These are phyloP conservation scores for Bos javanicus DNA, from an alignment of 2,113 vertebrate species.

Conservation along the genomic window DNA sequence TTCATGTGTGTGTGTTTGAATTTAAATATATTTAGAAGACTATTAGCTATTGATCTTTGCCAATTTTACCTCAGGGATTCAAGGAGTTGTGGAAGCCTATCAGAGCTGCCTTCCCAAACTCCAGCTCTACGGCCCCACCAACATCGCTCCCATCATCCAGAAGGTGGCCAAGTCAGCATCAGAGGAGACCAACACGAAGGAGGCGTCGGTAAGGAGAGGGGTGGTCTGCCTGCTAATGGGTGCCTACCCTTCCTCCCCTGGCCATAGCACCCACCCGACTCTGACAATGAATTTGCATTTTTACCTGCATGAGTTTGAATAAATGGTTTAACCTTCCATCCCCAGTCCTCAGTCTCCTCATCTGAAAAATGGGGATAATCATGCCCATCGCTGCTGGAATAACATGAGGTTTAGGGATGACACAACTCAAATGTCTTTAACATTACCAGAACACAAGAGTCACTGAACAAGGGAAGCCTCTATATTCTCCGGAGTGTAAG, in stretches of 20 bases:
- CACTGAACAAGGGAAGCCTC: neutral
- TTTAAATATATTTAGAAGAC: neutral
- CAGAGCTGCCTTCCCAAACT: slow-evolving; percentile 97
- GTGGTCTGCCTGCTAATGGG: accelerated
- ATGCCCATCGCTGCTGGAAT: neutral
- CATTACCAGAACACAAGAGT: neutral
- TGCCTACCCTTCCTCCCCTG: neutral
- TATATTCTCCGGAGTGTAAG: accelerated
- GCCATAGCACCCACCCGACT: neutral
- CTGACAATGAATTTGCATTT: neutral
- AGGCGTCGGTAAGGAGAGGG: slow-evolving; percentile 89
- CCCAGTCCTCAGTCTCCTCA: neutral
- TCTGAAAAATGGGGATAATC: neutral
- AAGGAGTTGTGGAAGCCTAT: slow-evolving; percentile 97
- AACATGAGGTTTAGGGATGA: neutral
- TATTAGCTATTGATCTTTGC: neutral
- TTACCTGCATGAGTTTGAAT: neutral
- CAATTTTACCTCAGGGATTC: slow-evolving; percentile 86
- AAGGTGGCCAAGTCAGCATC: slow-evolving; percentile 96
- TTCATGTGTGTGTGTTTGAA: neutral
- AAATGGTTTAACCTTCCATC: neutral
- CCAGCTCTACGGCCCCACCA: slow-evolving; percentile 96
- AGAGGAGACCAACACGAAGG: slow-evolving; percentile 94
- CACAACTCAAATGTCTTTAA: neutral
- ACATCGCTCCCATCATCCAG: slow-evolving; percentile 98